Percentiles rank a stretch among this genome's conserved stretches.
phyloP scores from a whole-genome alignment of 2,113 vertebrate genomes.

The Rattus norvegicus region DNA sequence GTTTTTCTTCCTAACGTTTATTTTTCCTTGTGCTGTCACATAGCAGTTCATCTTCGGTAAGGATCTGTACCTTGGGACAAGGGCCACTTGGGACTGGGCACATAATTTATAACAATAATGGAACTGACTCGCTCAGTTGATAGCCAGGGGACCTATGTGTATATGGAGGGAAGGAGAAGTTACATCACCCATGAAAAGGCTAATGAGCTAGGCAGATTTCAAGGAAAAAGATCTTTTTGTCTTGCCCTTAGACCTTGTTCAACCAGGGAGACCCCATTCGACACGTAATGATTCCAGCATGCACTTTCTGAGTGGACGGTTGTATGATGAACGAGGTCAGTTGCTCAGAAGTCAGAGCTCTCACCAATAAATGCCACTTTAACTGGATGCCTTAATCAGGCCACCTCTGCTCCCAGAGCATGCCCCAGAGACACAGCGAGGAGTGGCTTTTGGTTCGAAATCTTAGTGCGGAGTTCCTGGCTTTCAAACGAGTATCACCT shows the following conservation, averaged over 20 bases:
- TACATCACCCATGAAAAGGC: conserved; percentile 71
- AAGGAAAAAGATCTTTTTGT: conserved; percentile 69
- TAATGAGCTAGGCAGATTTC: conserved; percentile 79
- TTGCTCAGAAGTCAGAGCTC: conserved; percentile 49
- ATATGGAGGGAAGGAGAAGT: conserved; percentile 56
- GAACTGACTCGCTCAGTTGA: conserved; percentile 54
- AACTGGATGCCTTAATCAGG: conserved; percentile 64
- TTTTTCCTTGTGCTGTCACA: conserved; percentile 68
- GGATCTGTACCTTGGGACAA: conserved; percentile 60
- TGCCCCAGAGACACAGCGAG: not conserved
- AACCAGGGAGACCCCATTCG: conserved; percentile 22
- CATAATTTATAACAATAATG: conserved; percentile 78
- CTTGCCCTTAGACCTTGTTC: conserved; percentile 65
- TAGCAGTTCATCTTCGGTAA: conserved; percentile 74
- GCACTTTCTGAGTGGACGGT: not conserved
- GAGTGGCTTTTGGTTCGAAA: conserved; percentile 42
- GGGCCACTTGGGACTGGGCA: conserved; percentile 48
- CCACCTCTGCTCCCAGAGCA: conserved; percentile 22
- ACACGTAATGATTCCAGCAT: conserved; percentile 69
- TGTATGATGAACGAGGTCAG: not conserved
- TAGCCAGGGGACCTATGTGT: conserved; percentile 48
- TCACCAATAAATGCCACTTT: conserved; percentile 53
- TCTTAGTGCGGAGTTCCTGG: not conserved
- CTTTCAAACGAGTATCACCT: not conserved
- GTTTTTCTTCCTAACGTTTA: conserved; percentile 68